Evolutionary conservation across 1,140 invertebrate species (phyloP).

Genomic region (Aphis craccivora): DNA sequence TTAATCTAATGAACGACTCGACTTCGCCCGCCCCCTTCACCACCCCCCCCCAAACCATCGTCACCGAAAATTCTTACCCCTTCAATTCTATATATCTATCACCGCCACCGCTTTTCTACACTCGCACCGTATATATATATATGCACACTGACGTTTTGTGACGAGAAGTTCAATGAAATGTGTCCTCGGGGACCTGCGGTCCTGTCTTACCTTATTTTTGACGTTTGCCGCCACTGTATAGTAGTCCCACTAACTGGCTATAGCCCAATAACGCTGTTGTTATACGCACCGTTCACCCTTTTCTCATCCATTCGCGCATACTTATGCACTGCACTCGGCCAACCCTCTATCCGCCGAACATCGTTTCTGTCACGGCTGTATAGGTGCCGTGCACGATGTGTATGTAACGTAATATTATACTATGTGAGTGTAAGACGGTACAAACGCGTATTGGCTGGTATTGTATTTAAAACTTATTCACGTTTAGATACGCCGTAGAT

Average conservation of each 20-base stretch:
- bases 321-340: neutral
- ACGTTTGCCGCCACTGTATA: neutral
- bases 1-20: constrained; percentile 52
- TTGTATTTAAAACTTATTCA: too few species aligned
- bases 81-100: neutral
- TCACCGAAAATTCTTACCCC: too few species aligned
- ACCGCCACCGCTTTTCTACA: neutral
- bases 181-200: constrained; percentile 28
- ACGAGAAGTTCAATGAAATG: constrained; percentile 53
- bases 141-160: constrained; percentile 32
- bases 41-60: too few species aligned
- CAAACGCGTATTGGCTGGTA: neutral
- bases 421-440: too few species aligned
- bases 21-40: too few species aligned
- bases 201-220: constrained; percentile 35
- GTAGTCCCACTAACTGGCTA: neutral
- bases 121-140: neutral
- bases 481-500: neutral
- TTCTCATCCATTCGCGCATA: neutral
- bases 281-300: neutral
- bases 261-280: neutral
- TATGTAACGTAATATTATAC: too few species aligned
- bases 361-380: too few species aligned
- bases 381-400: neutral
- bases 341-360: neutral